Base-by-base conservation (phyloP, 2,888 invertebrate genomes). In the Osedax frankpressi region DNA sequence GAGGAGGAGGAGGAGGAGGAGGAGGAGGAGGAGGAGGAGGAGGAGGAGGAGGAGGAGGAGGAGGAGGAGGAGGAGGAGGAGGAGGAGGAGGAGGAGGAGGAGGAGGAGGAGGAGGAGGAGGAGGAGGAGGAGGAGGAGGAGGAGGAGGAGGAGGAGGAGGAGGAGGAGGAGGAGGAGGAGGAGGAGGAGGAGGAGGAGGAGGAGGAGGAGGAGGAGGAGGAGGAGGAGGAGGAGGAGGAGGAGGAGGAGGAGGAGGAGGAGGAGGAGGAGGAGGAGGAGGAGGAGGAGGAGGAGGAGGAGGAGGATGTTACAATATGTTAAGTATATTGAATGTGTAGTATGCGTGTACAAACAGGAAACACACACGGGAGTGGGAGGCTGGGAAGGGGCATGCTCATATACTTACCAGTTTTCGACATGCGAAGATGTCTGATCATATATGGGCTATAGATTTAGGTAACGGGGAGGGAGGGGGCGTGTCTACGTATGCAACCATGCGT, bases 121-220 rank as follows among this genome's bases (percentile, higher is more conserved):
- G 71, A 75, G 84, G n/a, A n/a, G 14, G 59, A n/a, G 14, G 0
- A n/a, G 0, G 59, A n/a, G 14, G 59, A 1, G 19, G 59, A n/a
- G 14, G 59, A n/a, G 0, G 59, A n/a, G 14, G 59, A n/a, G 14
- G 59, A n/a, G 14, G 59, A n/a, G 0, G 59, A n/a, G 14, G 59
- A 0, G 14, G 59, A n/a, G 14, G 59, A n/a, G 0, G 59, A n/a
- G 14, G 59, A n/a, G 14, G 59, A n/a, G 14, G 59, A 0, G 19
- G 59, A n/a, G 14, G 59, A n/a, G 14, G 59, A n/a, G 14, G 59
- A n/a, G 14, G 59, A n/a, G 14, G 70, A 30, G 19, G 70, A 30
- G 19, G 70, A 30, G 19, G 70, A 30, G 27, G 70, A 30, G 0
- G 70, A 30, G 27, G 70, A 30, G 27, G 70, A 30, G 27, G 70